phyloP scores from a whole-genome alignment of 2,888 invertebrate species.

The Parnassius mnemosyne region DNA sequence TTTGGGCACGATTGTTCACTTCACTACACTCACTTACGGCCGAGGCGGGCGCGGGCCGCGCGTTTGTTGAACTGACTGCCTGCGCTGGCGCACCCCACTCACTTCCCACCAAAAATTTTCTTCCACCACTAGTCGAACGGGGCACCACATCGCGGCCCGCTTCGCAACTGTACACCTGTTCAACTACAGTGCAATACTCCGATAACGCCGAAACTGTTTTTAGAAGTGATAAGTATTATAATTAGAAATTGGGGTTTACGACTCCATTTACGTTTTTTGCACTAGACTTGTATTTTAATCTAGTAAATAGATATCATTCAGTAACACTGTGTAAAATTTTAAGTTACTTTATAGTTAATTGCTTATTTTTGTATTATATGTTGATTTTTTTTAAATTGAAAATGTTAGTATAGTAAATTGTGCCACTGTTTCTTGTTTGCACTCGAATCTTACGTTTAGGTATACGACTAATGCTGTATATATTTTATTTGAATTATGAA shows the following conservation, averaged over 20 bases:
- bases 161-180: slow-evolving; percentile 24
- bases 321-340: too few species aligned
- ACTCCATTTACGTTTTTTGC: not conserved
- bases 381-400: too few species aligned
- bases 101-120: slow-evolving; percentile 77
- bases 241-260: slow-evolving; percentile 18
- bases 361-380: too few species aligned
- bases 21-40: slow-evolving; percentile 48
- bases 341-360: too few species aligned
- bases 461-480: too few species aligned
- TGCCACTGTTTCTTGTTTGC: too few species aligned
- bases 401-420: too few species aligned
- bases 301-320: too few species aligned
- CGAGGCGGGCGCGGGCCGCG: slow-evolving; percentile 68
- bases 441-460: too few species aligned
- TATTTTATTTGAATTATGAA: too few species aligned
- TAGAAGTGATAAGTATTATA: slow-evolving; percentile 21
- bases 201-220: slow-evolving; percentile 9
- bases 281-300: too few species aligned
- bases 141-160: slow-evolving; percentile 60
- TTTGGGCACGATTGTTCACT: slow-evolving; percentile 33
- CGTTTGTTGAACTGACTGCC: slow-evolving; percentile 64
- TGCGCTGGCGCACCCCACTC: slow-evolving; percentile 78
- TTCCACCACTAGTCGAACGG: slow-evolving; percentile 63
- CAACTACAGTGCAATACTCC: not conserved